Conservation (phyloP, 2,113 vertebrate genomes). For the Anhinga rufa region DNA sequence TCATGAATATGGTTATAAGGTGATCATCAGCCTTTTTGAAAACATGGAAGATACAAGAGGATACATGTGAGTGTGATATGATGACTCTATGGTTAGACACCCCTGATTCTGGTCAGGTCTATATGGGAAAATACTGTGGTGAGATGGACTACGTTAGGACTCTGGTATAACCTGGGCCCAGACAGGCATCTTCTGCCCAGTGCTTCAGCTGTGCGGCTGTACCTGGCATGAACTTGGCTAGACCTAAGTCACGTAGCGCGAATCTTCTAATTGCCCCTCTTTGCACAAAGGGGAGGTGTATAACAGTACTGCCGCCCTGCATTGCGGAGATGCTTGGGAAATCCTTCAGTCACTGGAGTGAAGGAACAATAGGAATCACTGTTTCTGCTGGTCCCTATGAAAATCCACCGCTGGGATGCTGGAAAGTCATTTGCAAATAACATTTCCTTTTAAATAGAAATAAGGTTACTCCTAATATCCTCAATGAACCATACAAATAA, state of each 20-base stretch:
- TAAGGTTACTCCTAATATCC: background rate
- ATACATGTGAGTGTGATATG: background rate
- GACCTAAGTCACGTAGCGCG: fast-evolving
- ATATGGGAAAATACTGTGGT: background rate
- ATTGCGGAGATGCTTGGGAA: background rate
- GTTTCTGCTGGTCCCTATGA: background rate
- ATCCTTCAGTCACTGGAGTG: background rate
- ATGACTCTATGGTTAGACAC: background rate
- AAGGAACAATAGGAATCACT: background rate
- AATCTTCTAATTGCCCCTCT: background rate
- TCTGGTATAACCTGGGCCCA: background rate
- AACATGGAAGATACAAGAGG: background rate
- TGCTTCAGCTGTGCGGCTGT: background rate
- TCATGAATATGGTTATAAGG: background rate
- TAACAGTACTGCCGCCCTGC: no score
- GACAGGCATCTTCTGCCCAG: background rate
- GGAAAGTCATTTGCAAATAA: background rate
- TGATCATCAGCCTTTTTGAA: background rate
- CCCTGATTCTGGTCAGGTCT: background rate
- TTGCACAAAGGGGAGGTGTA: background rate
- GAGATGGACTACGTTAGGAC: background rate
- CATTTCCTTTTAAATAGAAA: background rate
- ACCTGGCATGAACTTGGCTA: background rate
- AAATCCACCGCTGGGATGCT: background rate
- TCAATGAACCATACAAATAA: background rate